These are phyloP conservation scores for Drosophila pegasa DNA, from an alignment of 2,888 invertebrate species.

Conservation along the genomic window DNA sequence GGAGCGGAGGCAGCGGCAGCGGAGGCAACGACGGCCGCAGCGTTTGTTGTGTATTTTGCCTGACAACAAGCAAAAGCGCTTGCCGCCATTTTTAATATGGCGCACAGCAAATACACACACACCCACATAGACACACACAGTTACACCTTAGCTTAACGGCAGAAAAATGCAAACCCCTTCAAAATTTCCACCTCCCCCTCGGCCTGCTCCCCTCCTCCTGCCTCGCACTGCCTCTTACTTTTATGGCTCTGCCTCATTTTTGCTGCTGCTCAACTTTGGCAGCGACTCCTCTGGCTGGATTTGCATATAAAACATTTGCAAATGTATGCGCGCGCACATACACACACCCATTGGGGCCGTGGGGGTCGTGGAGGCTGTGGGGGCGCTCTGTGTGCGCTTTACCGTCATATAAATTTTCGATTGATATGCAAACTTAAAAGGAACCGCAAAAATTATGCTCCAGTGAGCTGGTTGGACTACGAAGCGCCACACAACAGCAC, in stretches of 20 bases:
- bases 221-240: slow-evolving; percentile 28
- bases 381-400: slow-evolving; percentile 54
- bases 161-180: slow-evolving; percentile 37
- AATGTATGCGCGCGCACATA: slow-evolving; percentile 72
- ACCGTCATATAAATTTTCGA: slow-evolving; percentile 80
- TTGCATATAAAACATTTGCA: slow-evolving; percentile 77
- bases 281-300: slow-evolving; percentile 54
- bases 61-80: slow-evolving; percentile 53
- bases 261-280: slow-evolving; percentile 41
- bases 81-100: slow-evolving; percentile 83
- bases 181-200: slow-evolving; percentile 2
- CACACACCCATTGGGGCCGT: slow-evolving; percentile 37
- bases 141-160: slow-evolving; percentile 53
- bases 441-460: slow-evolving; percentile 83
- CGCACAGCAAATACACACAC: slow-evolving; percentile 54
- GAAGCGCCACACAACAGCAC: slow-evolving; percentile 13
- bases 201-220: background rate
- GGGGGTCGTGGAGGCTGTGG: slow-evolving; percentile 28
- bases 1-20: slow-evolving; percentile 10
- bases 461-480: slow-evolving; percentile 74
- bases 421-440: slow-evolving; percentile 84
- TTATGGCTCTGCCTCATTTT: slow-evolving; percentile 48
- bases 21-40: slow-evolving; percentile 16
- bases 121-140: slow-evolving; percentile 27
- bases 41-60: slow-evolving; percentile 60